phyloP scores from a whole-genome alignment of 2,797 vertebrate genomes.

The Silurus aristotelis region DNA sequence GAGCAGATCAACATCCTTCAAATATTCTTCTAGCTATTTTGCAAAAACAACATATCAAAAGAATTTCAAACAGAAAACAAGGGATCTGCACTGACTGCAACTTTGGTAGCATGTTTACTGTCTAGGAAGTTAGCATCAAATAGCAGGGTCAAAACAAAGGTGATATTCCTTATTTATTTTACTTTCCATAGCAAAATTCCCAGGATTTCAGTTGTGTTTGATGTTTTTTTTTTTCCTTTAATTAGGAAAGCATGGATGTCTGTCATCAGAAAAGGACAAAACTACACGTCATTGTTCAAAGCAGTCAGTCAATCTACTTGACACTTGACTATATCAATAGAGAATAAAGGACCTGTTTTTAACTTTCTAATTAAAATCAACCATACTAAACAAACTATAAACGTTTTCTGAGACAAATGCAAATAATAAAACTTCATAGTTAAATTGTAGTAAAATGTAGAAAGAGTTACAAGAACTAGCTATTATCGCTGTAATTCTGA shows the following conservation, averaged over 20 bases:
- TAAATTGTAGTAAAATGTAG: background rate
- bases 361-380: background rate
- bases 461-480: background rate
- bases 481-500: background rate
- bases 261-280: background rate
- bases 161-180: background rate
- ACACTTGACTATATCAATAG: background rate
- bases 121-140: background rate
- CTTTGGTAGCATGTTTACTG: background rate
- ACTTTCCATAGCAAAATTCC: background rate
- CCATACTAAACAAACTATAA: background rate
- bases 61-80: background rate
- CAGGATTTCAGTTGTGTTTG: background rate
- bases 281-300: background rate
- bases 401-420: background rate
- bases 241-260: background rate
- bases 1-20: background rate
- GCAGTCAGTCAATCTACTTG: background rate
- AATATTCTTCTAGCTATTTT: background rate
- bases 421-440: background rate
- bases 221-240: background rate
- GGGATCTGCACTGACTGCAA: background rate
- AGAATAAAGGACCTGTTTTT: background rate
- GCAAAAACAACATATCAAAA: background rate
- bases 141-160: background rate